phyloP scores from a whole-genome alignment of 2,113 vertebrate species.

The Prunella himalayana region DNA sequence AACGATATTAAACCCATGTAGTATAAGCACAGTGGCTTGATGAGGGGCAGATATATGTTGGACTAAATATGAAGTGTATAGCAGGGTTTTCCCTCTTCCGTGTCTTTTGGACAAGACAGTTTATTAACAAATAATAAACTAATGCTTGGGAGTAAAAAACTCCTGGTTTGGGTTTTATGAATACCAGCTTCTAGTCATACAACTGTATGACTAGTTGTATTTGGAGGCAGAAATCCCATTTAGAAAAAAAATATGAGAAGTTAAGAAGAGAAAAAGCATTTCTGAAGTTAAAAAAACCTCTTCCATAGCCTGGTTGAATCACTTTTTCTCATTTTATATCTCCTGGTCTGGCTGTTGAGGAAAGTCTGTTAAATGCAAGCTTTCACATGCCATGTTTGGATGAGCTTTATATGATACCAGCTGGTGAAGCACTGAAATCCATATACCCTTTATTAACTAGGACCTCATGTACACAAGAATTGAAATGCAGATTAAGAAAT shows the following conservation, averaged over 20 bases:
- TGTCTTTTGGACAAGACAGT: not conserved
- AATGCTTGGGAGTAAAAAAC: not conserved
- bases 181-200: not conserved
- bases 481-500: not conserved
- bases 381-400: not conserved
- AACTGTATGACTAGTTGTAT: no score
- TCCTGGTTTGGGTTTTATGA: not conserved
- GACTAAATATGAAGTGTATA: not conserved
- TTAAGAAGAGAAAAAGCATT: not conserved
- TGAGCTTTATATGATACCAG: not conserved
- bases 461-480: not conserved
- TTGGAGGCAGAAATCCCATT: not conserved
- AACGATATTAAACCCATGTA: not conserved
- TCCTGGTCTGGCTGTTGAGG: not conserved
- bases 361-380: not conserved
- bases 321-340: not conserved
- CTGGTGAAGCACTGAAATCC: not conserved
- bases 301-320: not conserved
- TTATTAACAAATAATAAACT: not conserved
- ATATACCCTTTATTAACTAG: not conserved
- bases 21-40: not conserved
- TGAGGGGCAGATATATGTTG: not conserved
- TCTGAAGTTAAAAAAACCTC: not conserved
- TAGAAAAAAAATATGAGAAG: not conserved
- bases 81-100: not conserved